Conservation (phyloP, 2,888 invertebrate species). For the Platerodrilus igneus region DNA sequence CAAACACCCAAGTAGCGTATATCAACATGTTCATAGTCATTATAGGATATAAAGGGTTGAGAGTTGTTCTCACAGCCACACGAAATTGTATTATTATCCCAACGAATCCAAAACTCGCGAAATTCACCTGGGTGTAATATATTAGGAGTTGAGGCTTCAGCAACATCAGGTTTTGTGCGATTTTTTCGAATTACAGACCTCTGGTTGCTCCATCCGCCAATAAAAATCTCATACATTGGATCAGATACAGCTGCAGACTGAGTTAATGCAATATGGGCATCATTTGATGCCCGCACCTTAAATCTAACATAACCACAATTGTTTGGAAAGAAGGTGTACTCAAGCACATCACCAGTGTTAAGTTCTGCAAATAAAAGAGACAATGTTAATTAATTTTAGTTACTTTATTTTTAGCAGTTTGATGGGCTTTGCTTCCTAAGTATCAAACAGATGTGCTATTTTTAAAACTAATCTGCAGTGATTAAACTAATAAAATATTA, state of each 20-base stretch:
- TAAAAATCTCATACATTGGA: slow-evolving; percentile 81
- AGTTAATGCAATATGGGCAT: slow-evolving; percentile 81
- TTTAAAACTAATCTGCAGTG: too few species aligned
- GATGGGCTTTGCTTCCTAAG: too few species aligned
- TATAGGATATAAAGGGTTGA: slow-evolving; percentile 70
- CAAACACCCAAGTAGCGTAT: slow-evolving; percentile 74
- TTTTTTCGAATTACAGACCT: slow-evolving; percentile 81
- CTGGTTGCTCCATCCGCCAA: slow-evolving; percentile 84
- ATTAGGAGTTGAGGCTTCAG: slow-evolving; percentile 62
- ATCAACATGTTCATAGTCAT: slow-evolving; percentile 66
- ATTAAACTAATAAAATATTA: too few species aligned
- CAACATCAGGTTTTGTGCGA: slow-evolving; percentile 54
- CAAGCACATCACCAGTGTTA: slow-evolving; percentile 71
- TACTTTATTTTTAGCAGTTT: too few species aligned
- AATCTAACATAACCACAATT: slow-evolving; percentile 67
- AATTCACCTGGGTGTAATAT: slow-evolving; percentile 69
- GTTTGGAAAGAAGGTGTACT: slow-evolving; percentile 77
- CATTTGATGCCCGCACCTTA: slow-evolving; percentile 72
- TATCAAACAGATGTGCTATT: too few species aligned
- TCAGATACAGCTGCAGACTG: slow-evolving; percentile 63
- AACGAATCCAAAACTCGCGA: slow-evolving; percentile 81
- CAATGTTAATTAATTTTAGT: too few species aligned
- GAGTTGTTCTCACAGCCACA: slow-evolving; percentile 54
- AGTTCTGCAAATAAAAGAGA: slow-evolving; percentile 59
- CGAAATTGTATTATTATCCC: slow-evolving; percentile 57